These are phyloP conservation scores for Blastomussa wellsi DNA, from an alignment of 92 coral and sea anemone species.

Conservation along the genomic window DNA sequence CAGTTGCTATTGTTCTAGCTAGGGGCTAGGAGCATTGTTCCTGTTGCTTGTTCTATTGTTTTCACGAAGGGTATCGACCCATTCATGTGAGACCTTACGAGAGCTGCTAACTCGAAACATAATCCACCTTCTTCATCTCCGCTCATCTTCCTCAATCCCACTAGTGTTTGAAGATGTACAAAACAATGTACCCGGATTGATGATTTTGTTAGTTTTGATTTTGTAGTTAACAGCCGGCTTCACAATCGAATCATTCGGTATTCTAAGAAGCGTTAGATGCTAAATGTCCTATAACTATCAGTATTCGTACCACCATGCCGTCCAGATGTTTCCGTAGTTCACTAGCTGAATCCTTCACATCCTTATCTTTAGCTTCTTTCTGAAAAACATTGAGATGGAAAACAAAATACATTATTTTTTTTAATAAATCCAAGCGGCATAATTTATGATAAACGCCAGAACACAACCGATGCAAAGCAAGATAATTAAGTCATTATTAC, in stretches of 20 bases:
- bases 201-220: background rate
- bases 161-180: too few species aligned
- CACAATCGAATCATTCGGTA: background rate
- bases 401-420: background rate
- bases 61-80: too few species aligned
- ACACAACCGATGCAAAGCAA: too few species aligned
- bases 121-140: too few species aligned
- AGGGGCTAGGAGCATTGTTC: too few species aligned
- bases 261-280: background rate
- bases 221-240: background rate
- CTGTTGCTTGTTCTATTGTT: too few species aligned
- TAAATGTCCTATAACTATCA: background rate
- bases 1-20: too few species aligned
- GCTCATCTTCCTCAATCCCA: background rate
- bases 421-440: background rate
- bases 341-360: constrained; percentile 67
- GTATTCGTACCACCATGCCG: constrained; percentile 60
- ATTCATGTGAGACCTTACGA: too few species aligned
- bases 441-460: background rate
- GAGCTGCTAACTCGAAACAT: too few species aligned
- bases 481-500: too few species aligned
- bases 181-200: background rate
- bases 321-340: constrained; percentile 72
- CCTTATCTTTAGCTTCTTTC: constrained; percentile 64
- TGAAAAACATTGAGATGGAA: background rate